Conservation (phyloP, 2,888 invertebrate species). For the Ptilodon capucinus region DNA sequence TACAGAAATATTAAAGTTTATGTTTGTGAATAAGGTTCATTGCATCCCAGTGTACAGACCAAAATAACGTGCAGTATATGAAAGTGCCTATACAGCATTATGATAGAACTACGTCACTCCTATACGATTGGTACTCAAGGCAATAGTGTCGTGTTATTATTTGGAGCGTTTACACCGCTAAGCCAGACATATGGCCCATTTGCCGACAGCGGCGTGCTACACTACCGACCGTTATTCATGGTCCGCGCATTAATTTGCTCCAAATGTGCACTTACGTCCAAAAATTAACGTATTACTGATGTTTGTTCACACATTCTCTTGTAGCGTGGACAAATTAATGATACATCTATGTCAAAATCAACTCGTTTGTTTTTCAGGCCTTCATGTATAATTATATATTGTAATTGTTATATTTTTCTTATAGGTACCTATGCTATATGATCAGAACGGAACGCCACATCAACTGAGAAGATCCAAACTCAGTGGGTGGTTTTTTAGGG, state of each 20-base stretch:
- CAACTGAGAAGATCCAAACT: too few relatives aligned
- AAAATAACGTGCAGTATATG: too few relatives aligned
- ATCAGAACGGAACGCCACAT: too few relatives aligned
- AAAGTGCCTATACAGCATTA: background rate
- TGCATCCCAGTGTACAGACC: too few relatives aligned
- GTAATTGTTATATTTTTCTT: too few relatives aligned
- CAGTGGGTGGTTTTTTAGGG: too few relatives aligned
- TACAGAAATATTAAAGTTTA: too few relatives aligned
- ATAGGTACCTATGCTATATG: too few relatives aligned
- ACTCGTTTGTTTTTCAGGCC: too few relatives aligned
- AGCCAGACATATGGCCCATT: constrained; percentile 77
- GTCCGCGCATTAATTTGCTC: constrained; percentile 62
- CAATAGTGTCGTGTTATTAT: constrained; percentile 74
- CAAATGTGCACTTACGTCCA: constrained; percentile 59
- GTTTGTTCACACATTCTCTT: constrained; percentile 22
- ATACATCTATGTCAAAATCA: too few relatives aligned
- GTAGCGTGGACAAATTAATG: background rate
- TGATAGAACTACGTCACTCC: constrained; percentile 20
- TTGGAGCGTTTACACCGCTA: constrained; percentile 72
- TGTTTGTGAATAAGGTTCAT: too few relatives aligned
- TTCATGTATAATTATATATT: too few relatives aligned
- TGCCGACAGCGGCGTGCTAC: constrained; percentile 64
- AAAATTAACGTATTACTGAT: constrained; percentile 51
- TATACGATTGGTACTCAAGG: constrained; percentile 34
- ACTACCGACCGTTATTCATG: constrained; percentile 70